Evolutionary conservation across 2,113 vertebrate species (phyloP).

Genomic region (Psilopogon haemacephalus): DNA sequence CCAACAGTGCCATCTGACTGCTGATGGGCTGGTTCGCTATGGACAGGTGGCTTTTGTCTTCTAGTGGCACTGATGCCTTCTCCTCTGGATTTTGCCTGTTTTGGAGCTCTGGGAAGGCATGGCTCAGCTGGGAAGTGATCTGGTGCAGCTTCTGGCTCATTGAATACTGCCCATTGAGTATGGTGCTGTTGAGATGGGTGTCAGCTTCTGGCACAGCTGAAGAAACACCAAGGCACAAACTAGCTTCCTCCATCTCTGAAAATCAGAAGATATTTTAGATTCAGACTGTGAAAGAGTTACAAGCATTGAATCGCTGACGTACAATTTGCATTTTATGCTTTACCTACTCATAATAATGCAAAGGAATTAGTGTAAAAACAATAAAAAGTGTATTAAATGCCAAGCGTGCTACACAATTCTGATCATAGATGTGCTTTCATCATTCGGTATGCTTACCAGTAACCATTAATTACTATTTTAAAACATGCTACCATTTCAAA

Average conservation of each 20-base stretch:
- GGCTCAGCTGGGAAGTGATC: constrained; percentile 94
- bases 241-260: constrained; percentile 98
- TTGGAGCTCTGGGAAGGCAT: constrained; percentile 94
- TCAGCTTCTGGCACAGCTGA: constrained; percentile 90
- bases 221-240: constrained; percentile 99
- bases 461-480: constrained; percentile 64
- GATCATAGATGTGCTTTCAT: constrained; percentile 59
- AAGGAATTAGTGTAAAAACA: constrained; percentile 67
- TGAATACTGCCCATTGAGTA: constrained; percentile 98
- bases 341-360: constrained; percentile 48
- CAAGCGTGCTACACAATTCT: constrained; percentile 58
- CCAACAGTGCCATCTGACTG: constrained; percentile 94
- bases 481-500: constrained; percentile 60
- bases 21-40: constrained; percentile 92
- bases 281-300: constrained; percentile 26
- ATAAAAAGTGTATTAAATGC: constrained; percentile 75
- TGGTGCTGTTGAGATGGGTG: constrained; percentile 88
- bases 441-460: constrained; percentile 55
- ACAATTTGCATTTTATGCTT: constrained; percentile 49
- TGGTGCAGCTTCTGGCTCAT: constrained; percentile 98
- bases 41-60: constrained; percentile 92
- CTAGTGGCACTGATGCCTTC: constrained; percentile 83
- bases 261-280: constrained; percentile 69
- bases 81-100: constrained; percentile 90
- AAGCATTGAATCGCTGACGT: background rate